phyloP scores from a whole-genome alignment of 2,113 vertebrate genomes.

The Meleagris gallopavo region DNA sequence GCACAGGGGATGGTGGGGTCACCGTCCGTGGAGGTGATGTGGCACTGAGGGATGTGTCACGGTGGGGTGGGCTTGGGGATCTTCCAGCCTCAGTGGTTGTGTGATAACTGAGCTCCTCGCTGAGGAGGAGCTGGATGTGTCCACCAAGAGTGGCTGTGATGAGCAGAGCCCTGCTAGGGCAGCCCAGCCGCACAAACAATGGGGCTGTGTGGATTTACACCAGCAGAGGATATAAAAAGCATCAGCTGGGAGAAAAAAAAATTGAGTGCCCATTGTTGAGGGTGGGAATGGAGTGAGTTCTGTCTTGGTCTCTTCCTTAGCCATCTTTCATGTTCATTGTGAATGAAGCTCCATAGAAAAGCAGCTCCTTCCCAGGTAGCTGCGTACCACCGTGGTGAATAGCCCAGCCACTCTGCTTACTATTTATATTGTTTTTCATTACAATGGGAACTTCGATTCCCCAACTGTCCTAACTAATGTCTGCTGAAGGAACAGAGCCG shows the following conservation, averaged over 20 bases:
- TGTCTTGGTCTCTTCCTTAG: constrained; percentile 65
- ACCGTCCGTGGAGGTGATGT: background rate
- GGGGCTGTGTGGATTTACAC: background rate
- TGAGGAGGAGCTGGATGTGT: background rate
- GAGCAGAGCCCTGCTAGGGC: background rate
- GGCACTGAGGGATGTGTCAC: too few relatives aligned
- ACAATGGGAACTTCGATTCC: constrained; percentile 68
- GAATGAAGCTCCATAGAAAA: constrained; percentile 67
- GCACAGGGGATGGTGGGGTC: too few relatives aligned
- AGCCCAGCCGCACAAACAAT: background rate
- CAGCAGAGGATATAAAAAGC: constrained; percentile 32
- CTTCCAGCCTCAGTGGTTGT: background rate
- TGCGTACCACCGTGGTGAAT: background rate
- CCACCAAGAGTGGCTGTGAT: background rate
- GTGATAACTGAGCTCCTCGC: background rate
- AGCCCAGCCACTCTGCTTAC: constrained; percentile 19
- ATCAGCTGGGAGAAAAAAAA: background rate
- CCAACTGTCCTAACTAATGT: constrained; percentile 57
- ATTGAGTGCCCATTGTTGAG: constrained; percentile 39
- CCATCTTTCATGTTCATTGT: constrained; percentile 64
- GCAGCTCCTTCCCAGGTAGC: constrained; percentile 66
- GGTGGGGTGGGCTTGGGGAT: background rate
- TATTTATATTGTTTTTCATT: constrained; percentile 66
- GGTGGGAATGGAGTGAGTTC: constrained; percentile 52
- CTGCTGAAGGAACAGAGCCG: constrained; percentile 49